These are phyloP conservation scores for Tuberolachnus salignus DNA, from an alignment of 2,888 invertebrate genomes.

Conservation along the genomic window DNA sequence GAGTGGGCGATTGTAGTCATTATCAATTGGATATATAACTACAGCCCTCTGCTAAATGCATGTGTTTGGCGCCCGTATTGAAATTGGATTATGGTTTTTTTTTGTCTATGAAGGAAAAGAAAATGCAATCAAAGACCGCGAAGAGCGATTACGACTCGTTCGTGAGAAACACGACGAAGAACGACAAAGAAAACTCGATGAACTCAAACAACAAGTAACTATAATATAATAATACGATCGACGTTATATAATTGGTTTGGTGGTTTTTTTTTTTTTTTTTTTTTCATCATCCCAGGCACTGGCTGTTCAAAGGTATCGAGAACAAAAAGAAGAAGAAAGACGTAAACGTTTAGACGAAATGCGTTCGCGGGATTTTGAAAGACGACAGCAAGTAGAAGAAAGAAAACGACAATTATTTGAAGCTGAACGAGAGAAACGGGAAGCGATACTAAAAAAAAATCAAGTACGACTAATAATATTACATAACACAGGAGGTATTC, in stretches of 20 bases:
- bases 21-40: background rate
- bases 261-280: background rate
- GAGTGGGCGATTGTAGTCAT: conserved; percentile 18
- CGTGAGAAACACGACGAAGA: conserved; percentile 89
- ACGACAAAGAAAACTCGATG: conserved; percentile 85
- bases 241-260: background rate
- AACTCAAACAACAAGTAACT: conserved; percentile 77
- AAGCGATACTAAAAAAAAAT: conserved; percentile 84
- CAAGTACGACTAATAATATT: conserved; percentile 64
- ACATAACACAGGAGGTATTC: background rate
- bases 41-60: too few relatives aligned
- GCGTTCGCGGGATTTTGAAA: conserved; percentile 75
- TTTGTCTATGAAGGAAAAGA: conserved; percentile 41
- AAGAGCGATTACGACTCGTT: conserved; percentile 75
- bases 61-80: background rate
- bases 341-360: conserved; percentile 82
- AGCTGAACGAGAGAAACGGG: conserved; percentile 84
- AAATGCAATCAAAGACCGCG: conserved; percentile 61
- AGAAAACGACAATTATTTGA: conserved; percentile 87
- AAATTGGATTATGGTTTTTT: conserved; percentile 27
- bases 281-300: conserved; percentile 66
- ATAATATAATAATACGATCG: background rate
- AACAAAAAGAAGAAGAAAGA: conserved; percentile 86
- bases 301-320: conserved; percentile 86
- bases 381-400: conserved; percentile 73